A percentile compares a stretch with the other conserved stretches of the same genome.
phyloP scores from a whole-genome alignment of 2,797 vertebrate species.

The Centroberyx gerrardi region DNA sequence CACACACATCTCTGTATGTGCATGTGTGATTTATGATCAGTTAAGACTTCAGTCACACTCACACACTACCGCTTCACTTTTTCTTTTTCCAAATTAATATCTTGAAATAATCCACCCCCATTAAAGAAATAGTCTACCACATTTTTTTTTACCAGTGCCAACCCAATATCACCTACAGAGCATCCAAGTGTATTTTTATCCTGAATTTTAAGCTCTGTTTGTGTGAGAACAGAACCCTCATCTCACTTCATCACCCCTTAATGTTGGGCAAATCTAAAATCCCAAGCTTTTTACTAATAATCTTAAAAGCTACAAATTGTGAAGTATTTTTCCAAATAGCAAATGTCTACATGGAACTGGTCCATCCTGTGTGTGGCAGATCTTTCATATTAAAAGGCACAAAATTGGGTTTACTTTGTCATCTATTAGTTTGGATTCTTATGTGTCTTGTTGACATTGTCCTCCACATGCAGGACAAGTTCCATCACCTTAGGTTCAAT shows the following conservation, averaged over 20 bases:
- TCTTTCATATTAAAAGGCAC: background rate
- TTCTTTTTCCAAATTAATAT: constrained; percentile 1
- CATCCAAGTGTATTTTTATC: background rate
- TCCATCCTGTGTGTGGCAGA: no score
- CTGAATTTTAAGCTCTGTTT: background rate
- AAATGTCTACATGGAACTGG: background rate
- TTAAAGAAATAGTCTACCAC: background rate
- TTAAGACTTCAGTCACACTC: constrained; percentile 28
- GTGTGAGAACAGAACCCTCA: constrained; percentile 13
- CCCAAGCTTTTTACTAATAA: constrained; percentile 34
- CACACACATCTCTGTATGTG: background rate
- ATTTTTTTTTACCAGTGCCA: constrained; percentile 11
- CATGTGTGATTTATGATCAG: constrained; percentile 2
- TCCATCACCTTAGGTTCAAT: no score
- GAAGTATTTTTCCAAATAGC: background rate
- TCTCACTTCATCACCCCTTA: background rate
- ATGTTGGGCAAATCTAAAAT: constrained; percentile 10
- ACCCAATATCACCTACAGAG: constrained; percentile 11
- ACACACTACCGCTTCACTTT: constrained; percentile 46
- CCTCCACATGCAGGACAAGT: constrained; percentile 5
- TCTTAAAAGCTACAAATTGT: background rate
- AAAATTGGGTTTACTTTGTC: background rate
- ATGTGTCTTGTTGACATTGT: constrained; percentile 21
- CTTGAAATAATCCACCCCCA: background rate
- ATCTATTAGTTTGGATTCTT: background rate